Evolutionary conservation across 2,113 vertebrate species (phyloP).

Genomic region (Cricetomys ansorgei): DNA sequence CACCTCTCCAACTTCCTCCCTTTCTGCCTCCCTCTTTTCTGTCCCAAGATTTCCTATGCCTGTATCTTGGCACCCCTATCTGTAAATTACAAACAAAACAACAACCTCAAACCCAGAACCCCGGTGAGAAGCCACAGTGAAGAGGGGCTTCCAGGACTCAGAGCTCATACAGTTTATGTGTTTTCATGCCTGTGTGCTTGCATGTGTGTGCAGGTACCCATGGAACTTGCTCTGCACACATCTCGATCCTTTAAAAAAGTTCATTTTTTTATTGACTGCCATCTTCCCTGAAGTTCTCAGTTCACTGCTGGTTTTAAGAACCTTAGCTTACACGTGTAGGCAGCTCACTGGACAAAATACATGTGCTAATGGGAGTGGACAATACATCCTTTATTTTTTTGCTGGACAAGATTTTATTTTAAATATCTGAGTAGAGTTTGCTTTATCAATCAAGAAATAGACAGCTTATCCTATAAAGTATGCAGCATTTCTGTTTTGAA

Average conservation of each 20-base stretch:
- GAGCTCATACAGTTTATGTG: neutral
- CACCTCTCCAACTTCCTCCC: neutral
- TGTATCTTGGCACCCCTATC: neutral
- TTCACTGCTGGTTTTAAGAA: constrained; percentile 11
- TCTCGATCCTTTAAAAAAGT: neutral
- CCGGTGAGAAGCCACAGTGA: neutral
- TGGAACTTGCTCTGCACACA: neutral
- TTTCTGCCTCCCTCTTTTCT: neutral
- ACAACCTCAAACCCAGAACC: neutral
- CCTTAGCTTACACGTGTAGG: neutral
- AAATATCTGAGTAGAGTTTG: neutral
- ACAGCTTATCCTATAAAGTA: neutral
- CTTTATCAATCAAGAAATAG: neutral
- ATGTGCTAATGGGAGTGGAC: neutral
- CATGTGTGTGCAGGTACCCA: neutral
- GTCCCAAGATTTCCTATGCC: neutral
- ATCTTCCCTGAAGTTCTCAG: neutral
- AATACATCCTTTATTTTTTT: neutral
- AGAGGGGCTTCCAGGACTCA: neutral
- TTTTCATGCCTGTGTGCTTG: no score
- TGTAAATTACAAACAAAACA: neutral
- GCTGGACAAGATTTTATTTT: neutral
- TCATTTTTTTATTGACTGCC: constrained; percentile 6
- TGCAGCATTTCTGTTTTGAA: constrained; percentile 2
- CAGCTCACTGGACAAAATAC: neutral